Evolutionary conservation across 30 jellyfish, hydroid and myxozoan species (phyloP).

Genomic region (Clytia hemisphaerica): DNA sequence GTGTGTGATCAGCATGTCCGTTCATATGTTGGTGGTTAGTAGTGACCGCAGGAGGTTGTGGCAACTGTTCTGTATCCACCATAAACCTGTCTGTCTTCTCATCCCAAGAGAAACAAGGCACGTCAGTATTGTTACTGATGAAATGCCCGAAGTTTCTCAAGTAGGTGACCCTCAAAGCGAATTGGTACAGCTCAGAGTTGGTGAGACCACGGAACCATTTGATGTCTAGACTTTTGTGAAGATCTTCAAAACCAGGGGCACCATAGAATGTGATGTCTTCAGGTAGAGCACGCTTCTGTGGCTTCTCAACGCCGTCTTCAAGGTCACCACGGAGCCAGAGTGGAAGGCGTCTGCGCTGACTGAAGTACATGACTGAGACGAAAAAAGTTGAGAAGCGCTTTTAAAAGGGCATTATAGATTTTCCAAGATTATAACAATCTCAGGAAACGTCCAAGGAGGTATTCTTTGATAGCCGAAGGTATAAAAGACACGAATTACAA

Average conservation of each 20-base stretch:
- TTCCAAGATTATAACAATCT: too few relatives aligned
- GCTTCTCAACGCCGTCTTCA: constrained; percentile 9
- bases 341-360: constrained; percentile 35
- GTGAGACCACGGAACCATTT: constrained; percentile 51
- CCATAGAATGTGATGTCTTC: constrained; percentile 70
- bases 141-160: constrained; percentile 36
- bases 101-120: constrained; percentile 40
- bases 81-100: background rate
- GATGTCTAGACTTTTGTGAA: constrained; percentile 51
- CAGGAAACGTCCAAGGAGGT: too few relatives aligned
- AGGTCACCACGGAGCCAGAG: constrained; percentile 32
- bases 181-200: constrained; percentile 42
- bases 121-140: constrained; percentile 24
- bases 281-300: constrained; percentile 63
- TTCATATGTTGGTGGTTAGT: constrained; percentile 1
- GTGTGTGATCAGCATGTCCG: too few relatives aligned
- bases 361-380: constrained; percentile 24
- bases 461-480: too few relatives aligned
- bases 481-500: too few relatives aligned
- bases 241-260: constrained; percentile 45
- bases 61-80: background rate
- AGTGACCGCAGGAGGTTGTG: background rate
- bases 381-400: too few relatives aligned
- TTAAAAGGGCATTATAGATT: too few relatives aligned
- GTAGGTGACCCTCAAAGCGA: constrained; percentile 34